A percentile compares a stretch with the other conserved stretches of the same genome.
Evolutionary conservation across 1,140 invertebrate species (phyloP).

Genomic region (Drosophila fuyamai): DNA sequence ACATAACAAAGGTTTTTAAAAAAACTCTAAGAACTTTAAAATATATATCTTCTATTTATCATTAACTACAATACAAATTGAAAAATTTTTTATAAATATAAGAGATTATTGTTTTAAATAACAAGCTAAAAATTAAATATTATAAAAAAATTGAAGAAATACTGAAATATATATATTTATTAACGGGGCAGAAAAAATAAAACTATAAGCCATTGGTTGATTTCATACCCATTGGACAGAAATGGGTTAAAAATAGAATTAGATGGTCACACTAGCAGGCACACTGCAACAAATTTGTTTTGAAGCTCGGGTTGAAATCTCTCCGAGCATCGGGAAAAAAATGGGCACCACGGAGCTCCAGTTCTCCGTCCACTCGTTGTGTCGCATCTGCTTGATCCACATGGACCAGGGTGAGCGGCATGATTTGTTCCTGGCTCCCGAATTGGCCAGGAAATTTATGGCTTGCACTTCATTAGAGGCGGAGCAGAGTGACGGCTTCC

Average conservation of each 20-base stretch:
- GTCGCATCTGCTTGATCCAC: slow-evolving; percentile 67
- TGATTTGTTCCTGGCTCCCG: slow-evolving; percentile 64
- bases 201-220: background rate
- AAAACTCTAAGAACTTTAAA: too few species aligned
- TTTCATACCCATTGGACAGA: background rate
- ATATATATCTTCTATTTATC: too few species aligned
- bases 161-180: background rate
- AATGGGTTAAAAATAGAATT: background rate
- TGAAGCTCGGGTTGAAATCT: slow-evolving; percentile 5
- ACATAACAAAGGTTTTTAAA: too few species aligned
- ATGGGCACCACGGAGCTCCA: slow-evolving; percentile 27
- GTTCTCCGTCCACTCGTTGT: slow-evolving; percentile 53
- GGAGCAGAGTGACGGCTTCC: slow-evolving; percentile 68
- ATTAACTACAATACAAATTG: too few species aligned
- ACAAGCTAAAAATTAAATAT: too few species aligned
- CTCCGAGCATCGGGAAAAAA: slow-evolving; percentile 7
- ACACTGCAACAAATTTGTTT: slow-evolving; percentile 40
- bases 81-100: too few species aligned
- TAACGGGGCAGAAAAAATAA: background rate
- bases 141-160: too few species aligned
- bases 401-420: slow-evolving; percentile 43
- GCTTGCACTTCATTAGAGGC: slow-evolving; percentile 56
- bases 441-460: slow-evolving; percentile 61
- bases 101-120: too few species aligned
- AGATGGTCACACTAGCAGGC: slow-evolving; percentile 10